These are phyloP conservation scores for Scalopus aquaticus DNA, from an alignment of 2,113 vertebrate species.

Conservation along the genomic window DNA sequence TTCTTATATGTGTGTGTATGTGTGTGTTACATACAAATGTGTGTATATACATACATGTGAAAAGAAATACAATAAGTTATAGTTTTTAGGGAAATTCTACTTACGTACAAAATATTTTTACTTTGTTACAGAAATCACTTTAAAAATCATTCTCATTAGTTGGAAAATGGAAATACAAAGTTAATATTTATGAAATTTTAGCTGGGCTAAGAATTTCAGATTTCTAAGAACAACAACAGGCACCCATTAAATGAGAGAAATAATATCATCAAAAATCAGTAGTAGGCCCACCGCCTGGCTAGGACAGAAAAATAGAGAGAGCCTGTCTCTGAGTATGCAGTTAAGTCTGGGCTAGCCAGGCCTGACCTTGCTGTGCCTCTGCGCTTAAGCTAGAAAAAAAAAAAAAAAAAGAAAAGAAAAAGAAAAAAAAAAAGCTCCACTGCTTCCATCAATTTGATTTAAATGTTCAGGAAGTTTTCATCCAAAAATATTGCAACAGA, in stretches of 20 bases:
- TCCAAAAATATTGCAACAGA: not conserved
- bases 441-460: not conserved
- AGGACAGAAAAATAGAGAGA: too few species aligned
- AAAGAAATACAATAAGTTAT: not conserved
- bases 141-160: not conserved
- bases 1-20: not conserved
- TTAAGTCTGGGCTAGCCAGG: not conserved
- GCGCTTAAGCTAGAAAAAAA: not conserved
- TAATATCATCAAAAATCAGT: too few species aligned
- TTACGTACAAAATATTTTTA: not conserved
- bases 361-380: not conserved
- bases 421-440: not conserved
- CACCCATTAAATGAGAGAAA: not conserved
- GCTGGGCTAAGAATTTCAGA: not conserved
- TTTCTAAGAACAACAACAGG: not conserved
- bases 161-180: not conserved
- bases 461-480: not conserved
- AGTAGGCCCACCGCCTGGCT: too few species aligned
- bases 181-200: not conserved
- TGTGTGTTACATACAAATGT: not conserved
- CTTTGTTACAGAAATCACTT: not conserved
- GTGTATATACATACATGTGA: not conserved
- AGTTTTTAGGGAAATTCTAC: not conserved
- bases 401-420: not conserved
- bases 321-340: not conserved